These are phyloP conservation scores for Erethizon dorsatum DNA, from an alignment of 2,797 vertebrate species.

Conservation along the genomic window DNA sequence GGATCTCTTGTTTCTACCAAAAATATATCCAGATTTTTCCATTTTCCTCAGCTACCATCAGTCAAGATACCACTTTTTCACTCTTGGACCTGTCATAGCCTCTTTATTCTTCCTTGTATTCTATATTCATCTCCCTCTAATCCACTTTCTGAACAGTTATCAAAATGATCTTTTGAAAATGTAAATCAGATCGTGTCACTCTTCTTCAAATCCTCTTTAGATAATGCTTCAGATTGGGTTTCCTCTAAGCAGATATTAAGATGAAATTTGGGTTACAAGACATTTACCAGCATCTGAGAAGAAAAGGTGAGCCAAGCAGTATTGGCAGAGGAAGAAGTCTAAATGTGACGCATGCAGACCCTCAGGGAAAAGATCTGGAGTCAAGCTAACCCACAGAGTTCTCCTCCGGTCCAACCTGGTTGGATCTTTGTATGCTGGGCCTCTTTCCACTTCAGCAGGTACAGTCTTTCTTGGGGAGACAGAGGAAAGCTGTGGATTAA, in stretches of 20 bases:
- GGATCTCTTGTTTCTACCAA: neutral
- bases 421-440: neutral
- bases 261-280: neutral
- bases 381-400: neutral
- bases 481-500: neutral
- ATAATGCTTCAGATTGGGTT: neutral
- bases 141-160: neutral
- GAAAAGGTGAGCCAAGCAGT: neutral
- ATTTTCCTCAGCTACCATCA: neutral
- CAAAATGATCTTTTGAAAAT: neutral
- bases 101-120: neutral
- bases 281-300: neutral
- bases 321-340: neutral
- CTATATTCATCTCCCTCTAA: neutral
- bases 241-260: neutral
- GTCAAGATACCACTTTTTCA: neutral
- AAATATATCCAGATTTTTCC: neutral
- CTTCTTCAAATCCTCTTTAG: neutral
- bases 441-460: neutral
- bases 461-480: neutral
- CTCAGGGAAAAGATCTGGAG: neutral
- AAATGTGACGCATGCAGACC: neutral
- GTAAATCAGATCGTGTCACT: neutral
- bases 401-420: neutral
- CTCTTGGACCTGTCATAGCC: neutral